phyloP scores from a whole-genome alignment of 35 echinoderm and acorn worm species.

The Apostichopus parvimensis region DNA sequence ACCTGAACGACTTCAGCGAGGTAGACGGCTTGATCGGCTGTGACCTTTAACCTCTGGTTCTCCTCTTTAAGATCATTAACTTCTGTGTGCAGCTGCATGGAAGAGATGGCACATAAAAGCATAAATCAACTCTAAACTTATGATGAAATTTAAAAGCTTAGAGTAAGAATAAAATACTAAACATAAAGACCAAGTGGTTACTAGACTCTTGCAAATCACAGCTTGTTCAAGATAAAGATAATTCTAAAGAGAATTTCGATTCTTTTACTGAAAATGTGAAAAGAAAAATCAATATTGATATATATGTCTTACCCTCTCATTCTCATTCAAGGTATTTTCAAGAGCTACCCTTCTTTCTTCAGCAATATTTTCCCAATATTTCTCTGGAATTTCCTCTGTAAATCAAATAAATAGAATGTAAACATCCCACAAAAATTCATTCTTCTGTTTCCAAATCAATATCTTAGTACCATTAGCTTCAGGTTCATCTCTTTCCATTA shows the following conservation, averaged over 20 bases:
- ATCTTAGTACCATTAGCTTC: too few relatives aligned
- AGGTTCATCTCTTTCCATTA: too few relatives aligned
- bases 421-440: background rate
- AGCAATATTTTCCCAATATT: constrained; percentile 88
- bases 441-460: background rate
- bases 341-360: constrained; percentile 91
- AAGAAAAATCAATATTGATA: background rate
- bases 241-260: too few relatives aligned
- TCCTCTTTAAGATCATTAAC: constrained; percentile 65
- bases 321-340: constrained; percentile 81
- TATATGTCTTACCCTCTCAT: constrained; percentile 71
- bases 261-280: background rate
- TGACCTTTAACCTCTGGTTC: constrained; percentile 77
- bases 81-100: constrained; percentile 56
- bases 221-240: too few relatives aligned
- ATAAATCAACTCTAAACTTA: too few relatives aligned
- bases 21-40: constrained; percentile 87
- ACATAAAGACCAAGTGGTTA: too few relatives aligned
- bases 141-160: too few relatives aligned
- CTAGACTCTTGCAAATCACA: too few relatives aligned
- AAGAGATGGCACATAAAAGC: background rate
- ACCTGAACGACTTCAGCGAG: constrained; percentile 85
- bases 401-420: background rate
- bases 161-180: too few relatives aligned
- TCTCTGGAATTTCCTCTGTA: constrained; percentile 69